A percentile compares a stretch with the other conserved stretches of the same genome.
Conservation (phyloP, 2,888 invertebrate species). For the Elmis aenea region DNA sequence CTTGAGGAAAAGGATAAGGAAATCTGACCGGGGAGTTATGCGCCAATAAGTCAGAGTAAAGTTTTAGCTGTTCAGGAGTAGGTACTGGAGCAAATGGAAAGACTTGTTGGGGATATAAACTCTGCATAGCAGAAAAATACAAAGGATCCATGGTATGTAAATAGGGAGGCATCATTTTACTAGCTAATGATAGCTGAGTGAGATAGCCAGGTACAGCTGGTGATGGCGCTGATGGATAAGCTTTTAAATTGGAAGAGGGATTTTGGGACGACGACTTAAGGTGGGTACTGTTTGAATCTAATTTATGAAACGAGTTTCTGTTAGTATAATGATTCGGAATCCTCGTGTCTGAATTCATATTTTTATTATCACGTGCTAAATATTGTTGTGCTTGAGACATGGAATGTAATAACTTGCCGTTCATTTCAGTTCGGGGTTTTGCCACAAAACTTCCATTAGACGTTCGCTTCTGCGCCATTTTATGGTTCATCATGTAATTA, state of each 20-base stretch:
- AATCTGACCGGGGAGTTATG: conserved; percentile 36
- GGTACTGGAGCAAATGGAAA: conserved; percentile 46
- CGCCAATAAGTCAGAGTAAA: conserved; percentile 52
- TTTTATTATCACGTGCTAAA: conserved; percentile 4
- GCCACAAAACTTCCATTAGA: conserved; percentile 52
- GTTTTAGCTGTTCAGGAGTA: conserved; percentile 50
- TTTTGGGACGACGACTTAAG: conserved; percentile 1
- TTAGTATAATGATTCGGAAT: conserved; percentile 11
- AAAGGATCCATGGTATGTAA: conserved; percentile 39
- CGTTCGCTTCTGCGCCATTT: conserved; percentile 50
- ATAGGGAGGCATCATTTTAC: conserved; percentile 40
- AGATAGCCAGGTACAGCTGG: conserved; percentile 35
- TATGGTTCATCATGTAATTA: conserved; percentile 17
- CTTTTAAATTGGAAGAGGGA: conserved; percentile 4
- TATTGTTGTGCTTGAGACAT: conserved; percentile 11
- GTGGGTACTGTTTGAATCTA: conserved; percentile 5
- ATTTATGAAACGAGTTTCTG: conserved; percentile 7
- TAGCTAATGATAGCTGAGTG: conserved; percentile 24
- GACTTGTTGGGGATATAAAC: conserved; percentile 43
- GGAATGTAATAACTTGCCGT: conserved; percentile 29
- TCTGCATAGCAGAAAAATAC: conserved; percentile 49
- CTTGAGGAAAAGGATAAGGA: conserved; percentile 38
- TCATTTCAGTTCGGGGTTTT: conserved; percentile 41
- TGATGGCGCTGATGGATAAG: conserved; percentile 21
- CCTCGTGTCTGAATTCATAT: conserved; percentile 15